Evolutionary conservation across 2,888 invertebrate genomes (phyloP), one percentile per base, ranked within the genome.

Genomic region (Argynnis bischoffii): DNA sequence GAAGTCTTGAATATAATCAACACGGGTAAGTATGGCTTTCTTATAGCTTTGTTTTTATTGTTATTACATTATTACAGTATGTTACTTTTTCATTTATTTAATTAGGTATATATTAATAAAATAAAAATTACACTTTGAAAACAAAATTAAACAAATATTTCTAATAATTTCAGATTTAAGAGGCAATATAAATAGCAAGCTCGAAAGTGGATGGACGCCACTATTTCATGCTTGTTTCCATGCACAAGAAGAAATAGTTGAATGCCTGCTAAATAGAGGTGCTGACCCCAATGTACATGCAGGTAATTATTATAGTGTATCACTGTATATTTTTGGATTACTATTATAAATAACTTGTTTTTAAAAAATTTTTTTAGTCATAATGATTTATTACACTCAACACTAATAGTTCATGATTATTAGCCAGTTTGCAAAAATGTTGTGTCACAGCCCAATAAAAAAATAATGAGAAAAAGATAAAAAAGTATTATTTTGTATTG

Each of bases 151-250:
- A 18, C 41, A 11, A 11, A 31, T 18, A 31, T 61, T 6, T 6
- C 8, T 47, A 0, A 26, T 15, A 18, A 55, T 68, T 69, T 55
- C 86, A 92, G 92, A 90, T 64, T 74, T 92, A 14, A 79, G 83
- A 41, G 80, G 83, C 54, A 77, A 80, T 77, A 83, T 89, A 0
- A 89, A 91, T 76, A 72, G 81, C 56, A 86, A 80, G 60, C 79
- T 95, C 41, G 85, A 92, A 61, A 93, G 93, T 75, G 94, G 94
- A 35, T 95, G 95, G 95, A 94, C 94, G 57, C 89, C 93, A 0
- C 79, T 95, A 55, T 86, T 95, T 78, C 93, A 95, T 80, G 94
- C 95, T 14, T 92, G 94, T 65, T 94, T 94, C 54, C 92, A 93
- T 74, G 94, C 93, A 15, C 93, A 94, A 77, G 85, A 88, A 18